Evolutionary conservation across 2,797 vertebrate genomes (phyloP).

Genomic region (Acomys russatus): DNA sequence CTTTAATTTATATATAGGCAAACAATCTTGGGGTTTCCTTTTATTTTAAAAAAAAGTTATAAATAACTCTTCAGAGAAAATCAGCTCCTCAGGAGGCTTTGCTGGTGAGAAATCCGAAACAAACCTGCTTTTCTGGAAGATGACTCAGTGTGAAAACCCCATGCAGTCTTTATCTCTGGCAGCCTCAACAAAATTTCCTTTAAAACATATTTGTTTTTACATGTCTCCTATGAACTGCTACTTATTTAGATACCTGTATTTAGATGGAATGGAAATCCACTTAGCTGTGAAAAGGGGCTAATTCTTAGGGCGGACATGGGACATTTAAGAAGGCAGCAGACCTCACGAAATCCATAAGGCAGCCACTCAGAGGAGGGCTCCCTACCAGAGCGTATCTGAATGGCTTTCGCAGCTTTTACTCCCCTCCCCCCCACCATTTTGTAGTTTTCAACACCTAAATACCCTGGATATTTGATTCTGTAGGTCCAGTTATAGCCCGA

Average conservation of each 20-base stretch:
- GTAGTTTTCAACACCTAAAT: neutral
- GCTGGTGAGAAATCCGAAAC: slow-evolving; percentile 29
- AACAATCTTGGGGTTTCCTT: slow-evolving; percentile 33
- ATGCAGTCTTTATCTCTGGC: neutral
- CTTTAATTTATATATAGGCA: slow-evolving; percentile 52
- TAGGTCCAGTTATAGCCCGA: neutral
- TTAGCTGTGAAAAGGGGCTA: neutral
- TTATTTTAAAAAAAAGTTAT: slow-evolving; percentile 42
- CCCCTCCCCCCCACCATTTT: neutral
- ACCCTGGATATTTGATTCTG: neutral
- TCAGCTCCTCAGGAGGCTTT: neutral
- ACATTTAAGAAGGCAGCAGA: neutral
- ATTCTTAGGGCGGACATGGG: neutral
- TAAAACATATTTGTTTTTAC: neutral
- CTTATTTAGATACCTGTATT: neutral
- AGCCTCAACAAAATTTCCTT: neutral
- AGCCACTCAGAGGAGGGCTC: neutral
- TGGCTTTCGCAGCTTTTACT: neutral
- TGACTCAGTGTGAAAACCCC: neutral
- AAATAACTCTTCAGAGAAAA: slow-evolving; percentile 50
- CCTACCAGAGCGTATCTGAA: neutral
- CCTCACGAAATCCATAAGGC: neutral
- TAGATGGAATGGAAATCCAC: slow-evolving; percentile 12
- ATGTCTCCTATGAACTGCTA: neutral
- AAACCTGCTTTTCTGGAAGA: slow-evolving; percentile 24